Percentiles rank a stretch among this genome's conserved stretches.
phyloP scores from a whole-genome alignment of 2,888 invertebrate species.

The Drosophila yooni region DNA sequence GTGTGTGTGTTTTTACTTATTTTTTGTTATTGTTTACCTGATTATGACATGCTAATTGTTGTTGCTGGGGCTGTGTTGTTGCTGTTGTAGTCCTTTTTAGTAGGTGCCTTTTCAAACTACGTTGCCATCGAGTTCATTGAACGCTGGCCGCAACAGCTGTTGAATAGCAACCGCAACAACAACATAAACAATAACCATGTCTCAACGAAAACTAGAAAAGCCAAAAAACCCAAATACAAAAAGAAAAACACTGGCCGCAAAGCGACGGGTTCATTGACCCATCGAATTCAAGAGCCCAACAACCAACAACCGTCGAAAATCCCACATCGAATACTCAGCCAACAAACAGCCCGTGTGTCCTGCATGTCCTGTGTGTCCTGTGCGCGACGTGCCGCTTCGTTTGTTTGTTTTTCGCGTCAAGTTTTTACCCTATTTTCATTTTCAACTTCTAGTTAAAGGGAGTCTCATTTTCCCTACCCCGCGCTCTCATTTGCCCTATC shows the following conservation, averaged over 20 bases:
- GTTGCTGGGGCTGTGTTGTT: constrained; percentile 12
- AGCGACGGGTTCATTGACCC: constrained; percentile 50
- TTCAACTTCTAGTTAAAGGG: constrained; percentile 41
- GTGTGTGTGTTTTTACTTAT: background rate
- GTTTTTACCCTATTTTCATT: constrained; percentile 79
- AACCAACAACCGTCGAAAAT: constrained; percentile 5
- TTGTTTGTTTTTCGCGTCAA: constrained; percentile 81
- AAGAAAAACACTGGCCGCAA: constrained; percentile 43
- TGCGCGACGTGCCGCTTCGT: constrained; percentile 48
- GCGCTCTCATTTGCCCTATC: background rate
- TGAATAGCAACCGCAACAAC: constrained; percentile 41
- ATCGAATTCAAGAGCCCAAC: background rate
- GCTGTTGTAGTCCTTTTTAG: constrained; percentile 7
- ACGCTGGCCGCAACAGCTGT: constrained; percentile 68
- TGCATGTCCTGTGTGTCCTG: constrained; percentile 12
- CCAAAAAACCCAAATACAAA: constrained; percentile 9
- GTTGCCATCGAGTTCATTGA: constrained; percentile 60
- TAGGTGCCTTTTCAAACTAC: constrained; percentile 11
- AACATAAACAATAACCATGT: constrained; percentile 27
- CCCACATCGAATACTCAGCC: constrained; percentile 12
- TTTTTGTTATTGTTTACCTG: constrained; percentile 4
- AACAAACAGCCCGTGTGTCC: constrained; percentile 14
- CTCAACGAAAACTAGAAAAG: constrained; percentile 21
- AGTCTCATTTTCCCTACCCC: constrained; percentile 5
- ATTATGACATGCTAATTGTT: constrained; percentile 12